These are phyloP conservation scores for Neotoxoptera formosana DNA, from an alignment of 1,140 invertebrate genomes.

Conservation along the genomic window DNA sequence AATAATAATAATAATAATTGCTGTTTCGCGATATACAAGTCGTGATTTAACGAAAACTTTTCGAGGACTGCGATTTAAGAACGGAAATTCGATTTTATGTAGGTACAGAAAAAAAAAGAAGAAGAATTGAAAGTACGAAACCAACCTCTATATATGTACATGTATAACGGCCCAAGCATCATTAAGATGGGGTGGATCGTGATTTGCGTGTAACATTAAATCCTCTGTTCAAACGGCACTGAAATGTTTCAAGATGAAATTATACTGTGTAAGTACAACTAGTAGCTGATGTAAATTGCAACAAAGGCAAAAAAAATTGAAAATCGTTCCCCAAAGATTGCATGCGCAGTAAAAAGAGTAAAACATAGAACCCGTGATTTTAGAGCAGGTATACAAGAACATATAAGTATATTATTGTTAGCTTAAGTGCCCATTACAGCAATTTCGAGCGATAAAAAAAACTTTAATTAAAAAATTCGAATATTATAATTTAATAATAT, in stretches of 20 bases:
- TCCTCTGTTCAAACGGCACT: background rate
- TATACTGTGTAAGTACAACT: background rate
- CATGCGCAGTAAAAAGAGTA: background rate
- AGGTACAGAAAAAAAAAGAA: background rate
- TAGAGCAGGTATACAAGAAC: background rate
- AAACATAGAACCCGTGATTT: background rate
- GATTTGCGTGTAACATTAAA: constrained; percentile 33
- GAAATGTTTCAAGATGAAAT: background rate
- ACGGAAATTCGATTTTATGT: background rate
- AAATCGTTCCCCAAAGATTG: background rate
- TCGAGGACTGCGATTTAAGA: background rate
- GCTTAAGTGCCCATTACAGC: background rate
- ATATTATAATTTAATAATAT: background rate
- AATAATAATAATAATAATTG: background rate
- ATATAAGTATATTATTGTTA: background rate
- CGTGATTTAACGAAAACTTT: background rate
- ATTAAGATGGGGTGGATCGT: constrained; percentile 15
- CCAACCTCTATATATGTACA: background rate
- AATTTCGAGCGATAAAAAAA: background rate
- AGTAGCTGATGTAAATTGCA: background rate
- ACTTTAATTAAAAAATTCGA: background rate
- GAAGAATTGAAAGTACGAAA: background rate
- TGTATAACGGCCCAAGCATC: background rate
- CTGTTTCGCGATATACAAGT: background rate
- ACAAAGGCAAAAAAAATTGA: background rate